Conservation (phyloP, 2,113 vertebrate species). For the Sylvilagus bachmani region DNA sequence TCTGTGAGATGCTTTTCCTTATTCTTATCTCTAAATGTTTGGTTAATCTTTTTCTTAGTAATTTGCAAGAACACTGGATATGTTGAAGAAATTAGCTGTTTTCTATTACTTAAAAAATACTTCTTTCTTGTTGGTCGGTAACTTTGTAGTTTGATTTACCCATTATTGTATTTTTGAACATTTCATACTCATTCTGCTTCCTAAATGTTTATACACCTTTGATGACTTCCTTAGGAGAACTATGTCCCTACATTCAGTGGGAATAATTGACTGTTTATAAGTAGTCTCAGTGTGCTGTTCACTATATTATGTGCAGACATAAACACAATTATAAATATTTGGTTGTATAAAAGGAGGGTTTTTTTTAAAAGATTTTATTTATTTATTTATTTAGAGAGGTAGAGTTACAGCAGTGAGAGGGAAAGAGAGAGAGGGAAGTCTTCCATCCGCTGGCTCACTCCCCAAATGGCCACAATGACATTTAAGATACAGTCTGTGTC, state of each 20-base stretch:
- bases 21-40: not conserved
- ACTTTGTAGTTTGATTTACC: not conserved
- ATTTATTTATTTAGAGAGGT: not conserved
- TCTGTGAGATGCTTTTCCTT: not conserved
- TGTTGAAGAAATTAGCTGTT: not conserved
- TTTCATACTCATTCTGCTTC: too few relatives aligned
- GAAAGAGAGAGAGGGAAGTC: too few relatives aligned
- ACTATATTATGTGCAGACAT: not conserved
- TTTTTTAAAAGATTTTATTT: too few relatives aligned
- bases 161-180: not conserved
- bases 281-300: not conserved
- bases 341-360: too few relatives aligned
- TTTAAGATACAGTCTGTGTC: not conserved
- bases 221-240: not conserved
- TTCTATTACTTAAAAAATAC: not conserved
- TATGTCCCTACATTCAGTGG: not conserved
- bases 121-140: conserved; percentile 21
- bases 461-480: too few relatives aligned
- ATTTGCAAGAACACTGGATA: not conserved
- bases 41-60: not conserved
- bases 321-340: too few relatives aligned
- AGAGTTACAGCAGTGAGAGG: too few relatives aligned
- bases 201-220: not conserved
- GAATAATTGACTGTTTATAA: not conserved
- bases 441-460: too few relatives aligned